Evolutionary conservation across 2,888 invertebrate species (phyloP), one percentile per base, ranked within the genome.

Genomic region (Rhagium mordax): DNA sequence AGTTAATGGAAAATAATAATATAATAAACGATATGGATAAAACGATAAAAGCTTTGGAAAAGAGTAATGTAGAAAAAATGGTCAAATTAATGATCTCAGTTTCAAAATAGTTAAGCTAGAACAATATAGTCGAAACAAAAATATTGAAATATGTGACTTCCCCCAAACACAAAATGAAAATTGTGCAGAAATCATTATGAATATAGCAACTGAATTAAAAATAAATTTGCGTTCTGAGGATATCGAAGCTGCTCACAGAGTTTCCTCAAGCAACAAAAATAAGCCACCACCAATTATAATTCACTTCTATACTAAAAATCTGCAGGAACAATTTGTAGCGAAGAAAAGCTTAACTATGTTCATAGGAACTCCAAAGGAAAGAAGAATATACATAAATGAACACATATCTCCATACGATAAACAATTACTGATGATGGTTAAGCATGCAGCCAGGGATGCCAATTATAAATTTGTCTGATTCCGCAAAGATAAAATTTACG

Each of bases 391-490:
- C 10, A 41, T 62, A 33, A 62, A 62, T 29, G 62, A 62, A 62
- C 62, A 62, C 47, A 62, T 62, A 41, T 41, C 47, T 18, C 62
- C 62, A 41, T 62, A 62, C 15, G 33, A 41, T 41, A 41, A 62
- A 62, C 62, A 62, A 47, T n/a, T 62, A 8, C 21, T 62, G n/a
- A 62, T 62, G 47, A 62, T 62, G 62, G 33, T 33, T 8, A 48
- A 62, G 33, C 62, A 62, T 48, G 47, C 47, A 16, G 62, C 62
- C n/a, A 41, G 18, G 47, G n/a, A 62, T 13, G 62, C 47, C 15
- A 62, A 62, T 20, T 62, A 62, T 47, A 62, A 41, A 41, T 62
- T 16, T 47, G 48, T 62, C 27, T 62, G 62, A 47, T 62, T 62
- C 20, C 15, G 41, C 21, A 62, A 62, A 21, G 62, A 62, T 62